A percentile compares a stretch with the other conserved stretches of the same genome.
Conservation (phyloP, 2,888 invertebrate genomes). For the Himalopsyche anomala region DNA sequence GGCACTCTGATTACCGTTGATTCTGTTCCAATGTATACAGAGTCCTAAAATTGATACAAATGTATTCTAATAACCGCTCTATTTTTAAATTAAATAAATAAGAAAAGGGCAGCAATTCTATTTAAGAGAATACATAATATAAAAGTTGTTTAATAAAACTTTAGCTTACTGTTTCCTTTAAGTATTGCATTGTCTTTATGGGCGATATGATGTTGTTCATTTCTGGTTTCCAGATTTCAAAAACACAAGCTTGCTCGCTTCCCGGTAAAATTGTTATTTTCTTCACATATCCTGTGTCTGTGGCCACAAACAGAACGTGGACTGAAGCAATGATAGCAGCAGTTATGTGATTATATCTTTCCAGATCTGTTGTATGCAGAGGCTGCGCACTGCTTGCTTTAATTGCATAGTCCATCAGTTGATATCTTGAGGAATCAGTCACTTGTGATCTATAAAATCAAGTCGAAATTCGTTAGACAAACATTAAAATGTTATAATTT, state of each 20-base stretch:
- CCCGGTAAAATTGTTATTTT: slow-evolving; percentile 87
- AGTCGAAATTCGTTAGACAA: no score
- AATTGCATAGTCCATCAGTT: slow-evolving; percentile 91
- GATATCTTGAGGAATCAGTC: slow-evolving; percentile 84
- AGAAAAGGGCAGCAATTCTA: no score
- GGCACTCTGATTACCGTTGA: slow-evolving; percentile 83
- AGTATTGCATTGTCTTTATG: slow-evolving; percentile 84
- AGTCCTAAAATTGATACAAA: slow-evolving; percentile 74
- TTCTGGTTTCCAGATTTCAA: slow-evolving; percentile 89
- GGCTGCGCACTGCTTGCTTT: slow-evolving; percentile 85
- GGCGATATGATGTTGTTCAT: slow-evolving; percentile 76
- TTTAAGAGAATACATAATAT: no score
- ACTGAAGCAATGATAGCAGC: slow-evolving; percentile 89
- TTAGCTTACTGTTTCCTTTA: slow-evolving; percentile 84
- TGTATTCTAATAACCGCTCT: neutral
- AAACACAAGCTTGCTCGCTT: slow-evolving; percentile 85
- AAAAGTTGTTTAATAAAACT: no score
- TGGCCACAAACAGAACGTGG: slow-evolving; percentile 88
- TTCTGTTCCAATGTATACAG: slow-evolving; percentile 87
- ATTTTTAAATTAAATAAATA: neutral
- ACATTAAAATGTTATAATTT: no score
- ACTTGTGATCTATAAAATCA: slow-evolving; percentile 69
- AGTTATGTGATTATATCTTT: slow-evolving; percentile 86
- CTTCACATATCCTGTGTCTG: slow-evolving; percentile 84
- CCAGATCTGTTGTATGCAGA: slow-evolving; percentile 82